phyloP scores from a whole-genome alignment of 2,797 vertebrate genomes.

The Crenichthys baileyi region DNA sequence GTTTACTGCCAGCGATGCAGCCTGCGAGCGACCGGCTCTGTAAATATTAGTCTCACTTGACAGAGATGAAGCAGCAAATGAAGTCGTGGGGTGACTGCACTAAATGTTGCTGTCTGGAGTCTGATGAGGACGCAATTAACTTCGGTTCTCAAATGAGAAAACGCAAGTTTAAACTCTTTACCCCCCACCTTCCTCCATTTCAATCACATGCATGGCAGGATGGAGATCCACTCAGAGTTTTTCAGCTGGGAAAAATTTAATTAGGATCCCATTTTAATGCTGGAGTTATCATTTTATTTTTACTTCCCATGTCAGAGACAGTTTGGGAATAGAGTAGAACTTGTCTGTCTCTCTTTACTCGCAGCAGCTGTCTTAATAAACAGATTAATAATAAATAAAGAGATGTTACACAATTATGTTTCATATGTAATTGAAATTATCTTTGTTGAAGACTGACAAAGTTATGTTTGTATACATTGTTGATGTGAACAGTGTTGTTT shows the following conservation, averaged over 20 bases:
- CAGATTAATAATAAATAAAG: too few relatives aligned
- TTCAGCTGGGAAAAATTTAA: constrained; percentile 63
- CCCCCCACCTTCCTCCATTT: background rate
- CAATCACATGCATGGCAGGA: constrained; percentile 25
- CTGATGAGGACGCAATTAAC: constrained; percentile 60
- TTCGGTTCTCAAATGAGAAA: constrained; percentile 31
- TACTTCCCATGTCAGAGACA: constrained; percentile 15
- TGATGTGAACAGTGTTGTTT: background rate
- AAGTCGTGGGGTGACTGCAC: constrained; percentile 31
- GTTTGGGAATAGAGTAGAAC: constrained; percentile 18
- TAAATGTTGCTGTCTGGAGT: constrained; percentile 46
- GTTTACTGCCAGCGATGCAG: constrained; percentile 33
- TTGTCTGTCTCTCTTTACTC: background rate
- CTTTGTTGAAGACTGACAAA: background rate
- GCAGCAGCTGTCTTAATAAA: background rate
- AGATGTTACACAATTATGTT: background rate
- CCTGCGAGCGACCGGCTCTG: constrained; percentile 35
- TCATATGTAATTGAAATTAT: background rate
- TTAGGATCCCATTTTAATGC: constrained; percentile 60
- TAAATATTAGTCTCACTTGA: constrained; percentile 53
- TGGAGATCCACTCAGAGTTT: constrained; percentile 43
- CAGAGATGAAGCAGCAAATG: constrained; percentile 43
- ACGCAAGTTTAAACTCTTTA: constrained; percentile 17
- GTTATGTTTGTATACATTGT: background rate
- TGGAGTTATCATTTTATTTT: constrained; percentile 28